Conservation (phyloP, 2,113 vertebrate genomes). For the Takifugu bimaculatus region DNA sequence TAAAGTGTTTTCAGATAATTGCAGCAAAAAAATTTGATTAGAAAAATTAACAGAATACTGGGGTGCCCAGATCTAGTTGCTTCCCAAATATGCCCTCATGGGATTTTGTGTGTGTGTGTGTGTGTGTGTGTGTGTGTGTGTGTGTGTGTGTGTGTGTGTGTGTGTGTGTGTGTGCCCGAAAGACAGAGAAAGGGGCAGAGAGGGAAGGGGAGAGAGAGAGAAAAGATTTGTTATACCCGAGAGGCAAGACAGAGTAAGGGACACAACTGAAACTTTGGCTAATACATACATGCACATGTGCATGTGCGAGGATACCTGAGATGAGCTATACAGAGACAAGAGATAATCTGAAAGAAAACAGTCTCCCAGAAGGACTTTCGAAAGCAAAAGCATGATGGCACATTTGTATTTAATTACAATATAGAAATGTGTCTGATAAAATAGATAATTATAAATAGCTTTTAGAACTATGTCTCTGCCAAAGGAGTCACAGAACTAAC, state of each 20-base stretch:
- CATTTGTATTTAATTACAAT: too few relatives aligned
- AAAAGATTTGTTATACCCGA: conserved; percentile 63
- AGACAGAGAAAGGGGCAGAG: not conserved
- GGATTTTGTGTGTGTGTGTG: conserved; percentile 22
- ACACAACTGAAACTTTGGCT: conserved; percentile 26
- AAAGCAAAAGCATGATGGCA: too few relatives aligned
- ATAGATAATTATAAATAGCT: too few relatives aligned
- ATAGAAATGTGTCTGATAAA: too few relatives aligned
- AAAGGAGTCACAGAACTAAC: too few relatives aligned
- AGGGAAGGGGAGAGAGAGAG: conserved; percentile 7
- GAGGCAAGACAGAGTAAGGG: conserved; percentile 50
- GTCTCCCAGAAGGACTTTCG: too few relatives aligned
- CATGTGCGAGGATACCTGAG: not conserved
- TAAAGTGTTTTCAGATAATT: not conserved
- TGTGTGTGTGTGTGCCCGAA: conserved; percentile 3
- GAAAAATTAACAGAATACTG: not conserved
- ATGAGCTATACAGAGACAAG: not conserved
- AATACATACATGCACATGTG: conserved; percentile 9
- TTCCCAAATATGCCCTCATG: conserved; percentile 49
- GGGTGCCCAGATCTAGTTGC: conserved; percentile 52
- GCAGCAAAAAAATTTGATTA: not conserved
- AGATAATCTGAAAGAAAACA: too few relatives aligned
- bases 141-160: conserved; percentile 5
- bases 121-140: conserved; percentile 13
- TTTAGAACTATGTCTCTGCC: too few relatives aligned